phyloP scores from a whole-genome alignment of 2,888 invertebrate genomes.

The Sesia apiformis region DNA sequence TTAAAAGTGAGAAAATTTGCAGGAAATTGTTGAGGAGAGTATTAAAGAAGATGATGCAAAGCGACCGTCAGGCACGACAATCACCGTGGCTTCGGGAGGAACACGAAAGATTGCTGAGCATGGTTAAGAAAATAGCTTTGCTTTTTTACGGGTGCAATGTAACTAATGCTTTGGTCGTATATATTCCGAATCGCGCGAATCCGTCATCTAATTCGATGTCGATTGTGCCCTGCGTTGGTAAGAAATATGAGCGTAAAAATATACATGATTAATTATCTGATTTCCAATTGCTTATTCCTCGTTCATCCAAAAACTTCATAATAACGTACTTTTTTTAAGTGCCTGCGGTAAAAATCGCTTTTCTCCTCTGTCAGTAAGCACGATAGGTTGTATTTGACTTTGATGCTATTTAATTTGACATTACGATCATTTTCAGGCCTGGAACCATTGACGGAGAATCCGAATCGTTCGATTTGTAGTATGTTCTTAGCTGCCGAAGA shows the following conservation, averaged over 20 bases:
- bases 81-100: constrained; percentile 19
- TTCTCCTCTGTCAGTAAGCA: no score
- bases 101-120: constrained; percentile 25
- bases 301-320: no score
- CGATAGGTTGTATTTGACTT: no score
- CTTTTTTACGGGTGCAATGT: constrained; percentile 34
- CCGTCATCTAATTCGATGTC: constrained; percentile 15
- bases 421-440: constrained; percentile 28
- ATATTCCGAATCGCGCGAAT: constrained; percentile 35
- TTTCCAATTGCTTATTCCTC: no score
- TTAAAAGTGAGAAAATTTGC: not conserved
- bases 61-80: constrained; percentile 22
- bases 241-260: constrained; percentile 10
- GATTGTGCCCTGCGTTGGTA: constrained; percentile 52
- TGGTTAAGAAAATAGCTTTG: constrained; percentile 34
- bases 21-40: constrained; percentile 26
- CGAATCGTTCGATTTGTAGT: constrained; percentile 39
- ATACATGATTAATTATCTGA: no score
- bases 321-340: no score
- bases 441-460: constrained; percentile 30
- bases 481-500: constrained; percentile 32
- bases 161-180: constrained; percentile 24
- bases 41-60: constrained; percentile 23
- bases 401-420: no score
- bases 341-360: no score